Conservation (phyloP, 2,888 invertebrate species). For the Balanococcus diminutus region DNA sequence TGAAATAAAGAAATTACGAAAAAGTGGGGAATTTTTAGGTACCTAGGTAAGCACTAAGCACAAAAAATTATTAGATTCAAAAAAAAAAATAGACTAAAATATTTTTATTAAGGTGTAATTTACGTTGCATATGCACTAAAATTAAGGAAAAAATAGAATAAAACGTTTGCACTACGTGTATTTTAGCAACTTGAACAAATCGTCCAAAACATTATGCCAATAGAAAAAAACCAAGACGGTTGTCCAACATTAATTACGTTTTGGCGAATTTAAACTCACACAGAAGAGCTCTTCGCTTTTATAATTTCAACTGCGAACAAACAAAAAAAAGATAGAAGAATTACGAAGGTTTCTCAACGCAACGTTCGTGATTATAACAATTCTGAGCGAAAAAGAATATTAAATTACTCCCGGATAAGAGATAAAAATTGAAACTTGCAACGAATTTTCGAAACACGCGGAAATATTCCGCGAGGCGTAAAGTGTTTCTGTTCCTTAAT, state of each 20-base stretch:
- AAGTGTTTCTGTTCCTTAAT: slow-evolving; percentile 20
- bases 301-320: not conserved
- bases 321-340: not conserved
- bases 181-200: not conserved
- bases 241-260: slow-evolving; percentile 1
- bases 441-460: slow-evolving; percentile 8
- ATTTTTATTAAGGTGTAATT: not conserved
- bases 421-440: slow-evolving; percentile 4
- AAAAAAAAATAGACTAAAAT: too few relatives aligned
- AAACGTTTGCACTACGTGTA: not conserved
- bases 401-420: slow-evolving; percentile 8
- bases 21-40: too few relatives aligned
- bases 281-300: not conserved
- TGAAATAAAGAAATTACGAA: too few relatives aligned
- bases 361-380: not conserved
- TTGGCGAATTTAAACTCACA: not conserved
- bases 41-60: too few relatives aligned
- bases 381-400: not conserved
- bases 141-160: not conserved
- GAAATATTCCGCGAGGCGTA: not conserved
- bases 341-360: not conserved
- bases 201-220: not conserved
- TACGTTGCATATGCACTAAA: not conserved
- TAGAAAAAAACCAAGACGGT: not conserved
- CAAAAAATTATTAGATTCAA: too few relatives aligned